Evolutionary conservation across 2,113 vertebrate genomes (phyloP), one percentile per base, ranked within the genome.

Genomic region (Lanius ludovicianus): DNA sequence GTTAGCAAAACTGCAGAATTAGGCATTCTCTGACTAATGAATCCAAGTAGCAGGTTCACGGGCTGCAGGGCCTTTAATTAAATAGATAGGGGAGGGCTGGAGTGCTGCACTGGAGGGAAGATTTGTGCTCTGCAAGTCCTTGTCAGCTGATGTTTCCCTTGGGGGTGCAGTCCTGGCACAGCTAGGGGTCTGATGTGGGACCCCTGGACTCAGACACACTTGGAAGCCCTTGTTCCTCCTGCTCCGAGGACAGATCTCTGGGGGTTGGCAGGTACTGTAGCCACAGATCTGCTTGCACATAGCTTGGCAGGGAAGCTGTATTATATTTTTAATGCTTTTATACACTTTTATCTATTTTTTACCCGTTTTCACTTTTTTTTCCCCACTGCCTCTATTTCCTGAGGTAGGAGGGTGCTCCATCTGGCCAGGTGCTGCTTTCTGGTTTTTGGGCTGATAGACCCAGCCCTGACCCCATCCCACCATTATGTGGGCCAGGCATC

Each of bases 41-140:
- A 95, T 96, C 94, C 92, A 91, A 94, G 88, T 53, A 85, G 96
- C 96, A 83, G 96, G 96, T 97, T 96, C 95, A 92, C 85, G 55
- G 87, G 93, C 93, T 87, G 94, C 93, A 84, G 95, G 85, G 84
- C 84, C 96, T 96, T 96, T 97, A 95, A 98, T 98, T 96, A 98
- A 97, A 96, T 82, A 94, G 97, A 89, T 93, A 75, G 74, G 81
- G 92, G 93, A 91, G 92, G 94, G 84, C 93, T 93, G 92, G 91
- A 89, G 67, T 5, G 4, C 94, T 85, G 95, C 39, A 56, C 93
- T 56, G 59, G 73, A 92, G 95, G 87, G 57, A 53, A 71, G 67
- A 2, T 88, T 83, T 94, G 90, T 82, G 91, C 91, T 95, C 81
- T 65, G 86, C 90, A 81, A 90, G 94, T 86, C 93, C 49, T 15